Percentiles rank a stretch among this genome's conserved stretches.
Conservation (phyloP, 1,140 invertebrate species). For the Diprion similis region DNA sequence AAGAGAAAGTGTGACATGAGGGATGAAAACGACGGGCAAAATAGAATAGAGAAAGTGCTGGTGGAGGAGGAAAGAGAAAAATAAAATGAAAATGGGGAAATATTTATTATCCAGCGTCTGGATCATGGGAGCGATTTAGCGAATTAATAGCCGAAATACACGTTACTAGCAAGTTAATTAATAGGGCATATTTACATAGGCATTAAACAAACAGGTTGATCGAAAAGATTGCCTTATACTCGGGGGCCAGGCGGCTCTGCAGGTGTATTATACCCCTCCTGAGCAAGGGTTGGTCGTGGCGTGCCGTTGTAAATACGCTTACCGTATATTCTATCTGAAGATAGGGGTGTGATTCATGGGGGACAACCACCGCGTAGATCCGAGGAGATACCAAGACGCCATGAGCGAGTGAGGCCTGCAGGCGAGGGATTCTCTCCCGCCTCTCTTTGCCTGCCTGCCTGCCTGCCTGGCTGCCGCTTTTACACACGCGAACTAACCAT, state of each 20-base stretch:
- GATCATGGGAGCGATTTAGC: not conserved
- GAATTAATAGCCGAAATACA: slow-evolving; percentile 42
- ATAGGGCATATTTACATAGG: slow-evolving; percentile 50
- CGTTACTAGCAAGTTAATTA: slow-evolving; percentile 47
- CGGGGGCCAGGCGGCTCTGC: slow-evolving; percentile 14
- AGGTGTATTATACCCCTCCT: slow-evolving; percentile 22
- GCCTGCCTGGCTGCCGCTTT: slow-evolving; percentile 7
- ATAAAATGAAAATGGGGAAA: not conserved
- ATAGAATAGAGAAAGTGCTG: too few species aligned
- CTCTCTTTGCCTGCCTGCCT: not conserved
- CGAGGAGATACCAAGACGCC: slow-evolving; percentile 19
- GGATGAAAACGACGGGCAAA: too few species aligned
- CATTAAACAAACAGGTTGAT: slow-evolving; percentile 50
- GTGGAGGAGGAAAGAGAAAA: not conserved
- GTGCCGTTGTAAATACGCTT: slow-evolving; percentile 29
- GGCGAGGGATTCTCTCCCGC: not conserved
- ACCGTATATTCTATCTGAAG: slow-evolving; percentile 23
- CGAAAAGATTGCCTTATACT: slow-evolving; percentile 38
- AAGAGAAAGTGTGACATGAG: too few species aligned
- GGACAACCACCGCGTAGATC: slow-evolving; percentile 25
- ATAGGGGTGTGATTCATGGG: slow-evolving; percentile 30
- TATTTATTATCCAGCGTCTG: not conserved
- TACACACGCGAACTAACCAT: slow-evolving; percentile 24
- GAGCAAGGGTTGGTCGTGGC: slow-evolving; percentile 22
- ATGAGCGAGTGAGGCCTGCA: not conserved